These are phyloP conservation scores for Palloptera scutellata DNA, from an alignment of 2,888 invertebrate genomes.

Conservation along the genomic window DNA sequence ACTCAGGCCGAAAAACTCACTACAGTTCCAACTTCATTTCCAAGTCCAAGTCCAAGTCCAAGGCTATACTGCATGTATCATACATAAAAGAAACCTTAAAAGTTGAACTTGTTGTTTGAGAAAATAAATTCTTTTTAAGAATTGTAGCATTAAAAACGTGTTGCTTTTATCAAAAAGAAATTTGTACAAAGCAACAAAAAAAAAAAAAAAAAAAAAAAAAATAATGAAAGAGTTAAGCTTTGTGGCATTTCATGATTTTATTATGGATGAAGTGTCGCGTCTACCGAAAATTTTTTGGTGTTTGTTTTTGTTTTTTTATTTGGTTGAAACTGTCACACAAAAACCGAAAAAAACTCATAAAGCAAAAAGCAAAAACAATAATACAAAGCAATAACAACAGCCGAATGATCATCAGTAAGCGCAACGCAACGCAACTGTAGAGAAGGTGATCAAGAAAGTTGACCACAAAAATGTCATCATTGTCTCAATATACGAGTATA, in stretches of 20 bases:
- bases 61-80: conserved; percentile 29
- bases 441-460: conserved; percentile 19
- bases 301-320: conserved; percentile 28
- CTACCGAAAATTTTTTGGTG: conserved; percentile 42
- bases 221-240: conserved; percentile 35
- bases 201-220: conserved; percentile 1
- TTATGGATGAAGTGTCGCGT: conserved; percentile 46
- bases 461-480: conserved; percentile 62
- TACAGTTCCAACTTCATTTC: no score
- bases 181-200: neutral
- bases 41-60: conserved; percentile 34
- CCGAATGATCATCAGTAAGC: conserved; percentile 17
- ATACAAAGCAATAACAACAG: conserved; percentile 6
- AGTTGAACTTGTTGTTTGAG: conserved; percentile 32
- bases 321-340: conserved; percentile 8
- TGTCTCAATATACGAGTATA: conserved; percentile 48
- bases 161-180: neutral
- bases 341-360: conserved; percentile 27
- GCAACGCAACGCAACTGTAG: no score
- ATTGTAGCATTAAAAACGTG: no score
- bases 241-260: conserved; percentile 45
- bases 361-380: conserved; percentile 21
- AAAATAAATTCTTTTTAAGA: neutral
- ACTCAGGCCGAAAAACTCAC: no score
- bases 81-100: conserved; percentile 33